Conservation (phyloP, 2,888 invertebrate genomes). For the Campopleginae sp. region DNA sequence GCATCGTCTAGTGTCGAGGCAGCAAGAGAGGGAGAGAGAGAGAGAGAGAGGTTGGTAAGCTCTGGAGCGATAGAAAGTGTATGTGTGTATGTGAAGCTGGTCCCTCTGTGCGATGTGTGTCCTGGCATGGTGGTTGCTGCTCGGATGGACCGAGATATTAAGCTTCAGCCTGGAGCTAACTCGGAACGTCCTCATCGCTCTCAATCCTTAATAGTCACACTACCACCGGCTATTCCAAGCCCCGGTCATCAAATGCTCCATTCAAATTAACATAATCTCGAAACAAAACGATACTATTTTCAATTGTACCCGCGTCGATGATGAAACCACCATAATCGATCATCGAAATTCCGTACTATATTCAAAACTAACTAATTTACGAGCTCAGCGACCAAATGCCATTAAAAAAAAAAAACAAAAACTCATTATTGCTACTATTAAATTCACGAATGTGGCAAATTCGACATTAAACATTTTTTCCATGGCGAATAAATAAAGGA, state of each 20-base stretch:
- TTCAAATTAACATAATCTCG: conserved; percentile 12
- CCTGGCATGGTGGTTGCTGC: conserved; percentile 38
- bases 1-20: conserved; percentile 19
- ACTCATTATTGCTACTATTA: too few species aligned
- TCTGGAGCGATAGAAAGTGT: conserved; percentile 20
- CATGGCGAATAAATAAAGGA: neutral
- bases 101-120: conserved; percentile 41
- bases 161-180: conserved; percentile 51
- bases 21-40: conserved; percentile 19
- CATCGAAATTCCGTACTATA: neutral
- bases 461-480: neutral
- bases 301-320: neutral
- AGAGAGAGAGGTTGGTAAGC: conserved; percentile 54
- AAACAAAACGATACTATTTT: neutral
- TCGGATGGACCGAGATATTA: conserved; percentile 59
- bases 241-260: conserved; percentile 17
- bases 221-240: neutral
- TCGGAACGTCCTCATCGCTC: conserved; percentile 55
- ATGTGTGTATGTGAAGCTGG: conserved; percentile 50
- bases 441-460: neutral
- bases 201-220: conserved; percentile 41
- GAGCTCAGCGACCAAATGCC: too few species aligned
- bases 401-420: too few species aligned
- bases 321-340: neutral
- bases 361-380: too few species aligned